Evolutionary conservation across 1,140 invertebrate species (phyloP), one percentile per base, ranked within the genome.

Genomic region (Drosophila pruinosa): DNA sequence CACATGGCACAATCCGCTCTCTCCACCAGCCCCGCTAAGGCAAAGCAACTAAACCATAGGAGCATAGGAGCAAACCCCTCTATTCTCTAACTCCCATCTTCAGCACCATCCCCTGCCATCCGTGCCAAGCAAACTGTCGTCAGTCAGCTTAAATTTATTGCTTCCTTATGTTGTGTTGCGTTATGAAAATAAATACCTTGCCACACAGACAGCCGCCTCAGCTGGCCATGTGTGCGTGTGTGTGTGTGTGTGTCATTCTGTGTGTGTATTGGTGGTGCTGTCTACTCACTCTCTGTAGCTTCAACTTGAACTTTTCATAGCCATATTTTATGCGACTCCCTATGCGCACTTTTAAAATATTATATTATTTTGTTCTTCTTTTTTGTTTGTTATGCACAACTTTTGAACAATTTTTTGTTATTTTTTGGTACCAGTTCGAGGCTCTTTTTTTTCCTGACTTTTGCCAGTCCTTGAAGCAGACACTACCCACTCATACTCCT

Each of bases 141-240:
- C 82, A 86, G 82, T 88, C 82, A 82, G 82, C 78, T 88, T 89
- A 88, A 88, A 88, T 88, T 88, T 88, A 88, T 88, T 89, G 82
- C 82, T 88, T 88, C 82, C 82, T 88, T 88, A 88, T 88, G 82
- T 88, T 88, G 83, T 88, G 78, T 64, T 82, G 83, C 78, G 82
- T 88, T 88, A 88, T 88, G 82, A 88, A 88, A 88, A 88, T 88
- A 88, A 88, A 88, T 88, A 88, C 82, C 83, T 88, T 82, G 70
- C 63, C 76, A 72, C 36, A 72, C 62, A 59, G 7, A 24, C 34
- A 38, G 10, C 4, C 0, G 3, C 10, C 47, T 56, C 36, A 41
- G 15, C 34, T 58, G 14, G 8, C 10, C 26, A 7, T 28, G 45
- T 56, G 28, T 52, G 50, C 24, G 38, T 39, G 28, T 34, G 22